Conservation (phyloP, 2,113 vertebrate species). For the Zosterops borbonicus region DNA sequence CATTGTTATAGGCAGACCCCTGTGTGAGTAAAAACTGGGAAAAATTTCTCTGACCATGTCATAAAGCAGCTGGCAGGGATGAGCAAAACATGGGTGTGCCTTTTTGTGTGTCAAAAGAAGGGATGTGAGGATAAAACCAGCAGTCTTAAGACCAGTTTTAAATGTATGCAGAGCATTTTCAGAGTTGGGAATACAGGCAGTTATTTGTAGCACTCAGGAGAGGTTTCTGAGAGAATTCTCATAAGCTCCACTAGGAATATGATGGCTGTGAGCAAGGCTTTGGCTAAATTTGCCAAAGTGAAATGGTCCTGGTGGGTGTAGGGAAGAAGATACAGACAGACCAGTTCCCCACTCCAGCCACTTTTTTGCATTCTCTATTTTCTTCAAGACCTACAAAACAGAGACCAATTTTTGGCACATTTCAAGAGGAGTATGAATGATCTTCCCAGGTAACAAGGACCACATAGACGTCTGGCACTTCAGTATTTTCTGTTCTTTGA, state of each 20-base stretch:
- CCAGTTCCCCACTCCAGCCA: neutral
- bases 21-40: neutral
- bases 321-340: neutral
- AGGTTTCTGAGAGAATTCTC: neutral
- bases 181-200: neutral
- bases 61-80: neutral
- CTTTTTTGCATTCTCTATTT: neutral
- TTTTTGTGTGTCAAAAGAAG: neutral
- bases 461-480: neutral
- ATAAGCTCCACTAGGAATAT: neutral
- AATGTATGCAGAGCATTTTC: neutral
- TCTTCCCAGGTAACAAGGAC: neutral
- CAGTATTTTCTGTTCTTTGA: neutral
- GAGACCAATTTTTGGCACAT: neutral
- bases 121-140: neutral
- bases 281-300: neutral
- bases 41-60: neutral
- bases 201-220: neutral
- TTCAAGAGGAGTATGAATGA: neutral
- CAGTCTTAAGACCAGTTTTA: neutral
- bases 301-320: neutral
- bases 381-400: neutral
- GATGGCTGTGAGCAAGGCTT: neutral
- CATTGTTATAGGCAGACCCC: neutral
- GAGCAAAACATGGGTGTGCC: neutral